Conservation (phyloP, 2,113 vertebrate species). For the Cyphomyrus discorhynchus region DNA sequence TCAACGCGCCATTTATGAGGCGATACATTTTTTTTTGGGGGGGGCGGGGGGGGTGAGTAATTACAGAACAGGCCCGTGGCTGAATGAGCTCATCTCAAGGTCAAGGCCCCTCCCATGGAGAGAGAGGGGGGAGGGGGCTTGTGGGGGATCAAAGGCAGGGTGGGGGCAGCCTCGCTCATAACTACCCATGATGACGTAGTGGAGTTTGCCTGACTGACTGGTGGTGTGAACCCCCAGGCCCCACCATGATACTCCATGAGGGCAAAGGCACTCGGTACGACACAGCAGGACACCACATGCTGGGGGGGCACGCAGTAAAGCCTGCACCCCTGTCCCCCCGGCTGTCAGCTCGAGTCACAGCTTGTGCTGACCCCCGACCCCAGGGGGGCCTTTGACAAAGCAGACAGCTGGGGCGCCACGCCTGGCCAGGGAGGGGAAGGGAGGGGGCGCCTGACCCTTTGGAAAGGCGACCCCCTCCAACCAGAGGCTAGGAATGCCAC, state of each 20-base stretch:
- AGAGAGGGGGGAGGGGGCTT: not conserved
- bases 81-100: slow-evolving; percentile 57
- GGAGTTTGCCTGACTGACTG: not conserved
- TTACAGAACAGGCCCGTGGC: slow-evolving; percentile 55
- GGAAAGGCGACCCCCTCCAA: not conserved
- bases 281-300: not conserved
- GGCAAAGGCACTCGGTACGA: not conserved
- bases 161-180: not conserved
- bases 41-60: slow-evolving; percentile 47
- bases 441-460: not conserved
- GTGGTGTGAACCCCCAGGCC: not conserved
- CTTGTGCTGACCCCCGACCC: slow-evolving; percentile 54
- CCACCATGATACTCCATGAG: not conserved
- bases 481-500: not conserved
- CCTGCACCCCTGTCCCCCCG: not conserved
- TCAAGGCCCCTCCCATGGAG: slow-evolving; percentile 43
- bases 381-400: not conserved
- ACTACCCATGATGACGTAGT: not conserved
- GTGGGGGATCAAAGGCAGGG: not conserved
- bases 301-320: not conserved
- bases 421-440: not conserved
- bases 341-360: slow-evolving; percentile 34
- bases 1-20: slow-evolving; percentile 61
- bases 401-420: not conserved
- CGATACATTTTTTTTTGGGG: slow-evolving; percentile 52